These are phyloP conservation scores for Volucella inflata DNA, from an alignment of 2,888 invertebrate species.

Conservation along the genomic window DNA sequence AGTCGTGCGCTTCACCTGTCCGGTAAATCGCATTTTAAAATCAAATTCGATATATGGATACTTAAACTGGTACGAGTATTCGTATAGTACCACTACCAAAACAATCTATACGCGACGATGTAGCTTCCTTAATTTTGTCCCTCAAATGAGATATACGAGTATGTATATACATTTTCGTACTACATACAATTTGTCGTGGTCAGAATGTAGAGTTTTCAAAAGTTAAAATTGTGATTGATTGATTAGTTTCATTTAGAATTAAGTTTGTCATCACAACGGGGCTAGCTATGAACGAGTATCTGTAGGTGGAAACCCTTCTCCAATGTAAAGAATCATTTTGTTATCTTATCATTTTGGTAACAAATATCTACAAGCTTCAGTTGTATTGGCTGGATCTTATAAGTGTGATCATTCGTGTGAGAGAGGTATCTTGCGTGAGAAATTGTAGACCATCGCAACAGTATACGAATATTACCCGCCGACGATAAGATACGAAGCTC, in stretches of 20 bases:
- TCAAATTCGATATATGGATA: too few relatives aligned
- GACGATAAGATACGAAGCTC: constrained; percentile 50
- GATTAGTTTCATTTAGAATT: neutral
- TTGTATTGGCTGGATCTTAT: constrained; percentile 50
- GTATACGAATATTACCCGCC: constrained; percentile 16
- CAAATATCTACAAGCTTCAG: constrained; percentile 40
- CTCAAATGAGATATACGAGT: neutral
- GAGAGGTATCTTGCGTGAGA: constrained; percentile 53
- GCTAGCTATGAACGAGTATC: constrained; percentile 7
- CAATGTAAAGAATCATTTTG: constrained; percentile 43
- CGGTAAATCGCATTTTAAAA: constrained; percentile 9
- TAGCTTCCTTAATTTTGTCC: too few relatives aligned
- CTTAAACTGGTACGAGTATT: too few relatives aligned
- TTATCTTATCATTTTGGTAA: constrained; percentile 56
- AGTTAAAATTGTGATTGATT: neutral
- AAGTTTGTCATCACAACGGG: constrained; percentile 1
- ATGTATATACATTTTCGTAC: neutral
- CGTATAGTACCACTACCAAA: too few relatives aligned
- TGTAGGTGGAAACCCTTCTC: constrained; percentile 20
- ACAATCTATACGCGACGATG: too few relatives aligned
- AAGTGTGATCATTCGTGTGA: constrained; percentile 35
- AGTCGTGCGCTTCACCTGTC: constrained; percentile 37
- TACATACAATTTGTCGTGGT: neutral
- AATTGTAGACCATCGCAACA: constrained; percentile 35
- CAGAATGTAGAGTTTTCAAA: neutral